Evolutionary conservation across 2,888 invertebrate species (phyloP), one percentile per base, ranked within the genome.

Genomic region (Troides aeacus): DNA sequence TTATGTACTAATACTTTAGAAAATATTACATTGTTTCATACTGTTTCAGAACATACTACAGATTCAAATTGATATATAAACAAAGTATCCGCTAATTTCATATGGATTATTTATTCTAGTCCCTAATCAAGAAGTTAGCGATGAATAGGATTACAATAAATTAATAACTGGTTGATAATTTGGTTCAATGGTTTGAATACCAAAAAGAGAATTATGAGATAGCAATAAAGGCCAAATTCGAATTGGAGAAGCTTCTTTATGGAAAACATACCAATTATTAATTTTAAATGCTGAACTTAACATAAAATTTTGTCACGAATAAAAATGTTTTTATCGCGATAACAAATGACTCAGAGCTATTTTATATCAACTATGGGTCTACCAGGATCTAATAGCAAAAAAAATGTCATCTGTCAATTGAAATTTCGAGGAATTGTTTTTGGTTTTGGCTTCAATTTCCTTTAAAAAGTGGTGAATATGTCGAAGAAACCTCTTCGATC

Each of bases 241-340:
- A 69, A 72, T 77, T 53, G 63, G 71, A 74, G 74, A 75, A 72
- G 74, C 73, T 74, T 74, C 66, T 24, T 70, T 76, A 77, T 76
- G 78, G 81, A 79, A 77, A 79, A 79, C 77, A 68, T 71, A 63
- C 70, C 69, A 61, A 76, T 78, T 78, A 75, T 75, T 71, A 69
- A 70, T 76, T 73, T 74, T 79, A 87, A 88, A 89, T 87, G 86
- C 76, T 86, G 85, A 81, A 59, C 84, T 89, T 88, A 78, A 76
- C 88, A 89, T 88, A 82, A 24, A 10, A 62, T 80, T 88, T 83
- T 86, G 87, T 86, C 71, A 71, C 74, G 75, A 76, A 70, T 74
- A 75, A 74, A 77, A 77, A 76, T 12, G 0, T 46, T 46, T 46
- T 15, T 15, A 12, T 73, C 71, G 66, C 71, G 0, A 67, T 72